These are phyloP conservation scores for Acanthosoma haemorrhoidale DNA, from an alignment of 2,888 invertebrate species.

Conservation along the genomic window DNA sequence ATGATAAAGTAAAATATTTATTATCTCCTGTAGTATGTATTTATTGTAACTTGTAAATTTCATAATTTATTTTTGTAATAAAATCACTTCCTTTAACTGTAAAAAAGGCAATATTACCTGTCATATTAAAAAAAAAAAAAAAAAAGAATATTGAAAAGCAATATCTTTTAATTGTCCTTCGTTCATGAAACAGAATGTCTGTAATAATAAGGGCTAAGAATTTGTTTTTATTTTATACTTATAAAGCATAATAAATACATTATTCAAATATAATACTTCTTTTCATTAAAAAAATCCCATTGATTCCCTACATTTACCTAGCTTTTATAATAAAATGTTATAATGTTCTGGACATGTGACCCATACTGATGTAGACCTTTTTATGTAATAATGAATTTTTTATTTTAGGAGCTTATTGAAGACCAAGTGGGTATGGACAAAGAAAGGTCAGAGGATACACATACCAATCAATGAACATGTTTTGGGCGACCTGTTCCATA, in stretches of 20 bases:
- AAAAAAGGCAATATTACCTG: constrained; percentile 9
- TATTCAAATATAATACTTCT: neutral
- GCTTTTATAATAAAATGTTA: too few relatives aligned
- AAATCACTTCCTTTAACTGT: constrained; percentile 12
- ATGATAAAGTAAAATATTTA: constrained; percentile 24
- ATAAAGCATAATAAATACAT: constrained; percentile 23
- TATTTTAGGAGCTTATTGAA: too few relatives aligned
- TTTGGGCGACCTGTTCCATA: too few relatives aligned
- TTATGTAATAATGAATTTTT: too few relatives aligned
- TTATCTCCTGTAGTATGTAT: constrained; percentile 13
- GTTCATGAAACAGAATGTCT: constrained; percentile 16
- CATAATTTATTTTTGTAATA: constrained; percentile 29
- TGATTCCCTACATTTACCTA: neutral
- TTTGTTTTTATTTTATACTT: constrained; percentile 29
- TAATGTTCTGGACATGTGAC: too few relatives aligned
- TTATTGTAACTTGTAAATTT: constrained; percentile 29
- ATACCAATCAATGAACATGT: too few relatives aligned
- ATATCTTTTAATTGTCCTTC: constrained; percentile 10
- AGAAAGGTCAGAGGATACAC: too few relatives aligned
- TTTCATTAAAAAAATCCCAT: neutral
- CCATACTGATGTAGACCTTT: too few relatives aligned
- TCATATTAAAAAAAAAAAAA: constrained; percentile 2
- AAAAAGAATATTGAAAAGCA: neutral
- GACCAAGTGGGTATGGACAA: too few relatives aligned
- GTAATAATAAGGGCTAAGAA: constrained; percentile 20